Conservation (phyloP, 2,888 invertebrate genomes). For the Lepidochrysops patricia region DNA sequence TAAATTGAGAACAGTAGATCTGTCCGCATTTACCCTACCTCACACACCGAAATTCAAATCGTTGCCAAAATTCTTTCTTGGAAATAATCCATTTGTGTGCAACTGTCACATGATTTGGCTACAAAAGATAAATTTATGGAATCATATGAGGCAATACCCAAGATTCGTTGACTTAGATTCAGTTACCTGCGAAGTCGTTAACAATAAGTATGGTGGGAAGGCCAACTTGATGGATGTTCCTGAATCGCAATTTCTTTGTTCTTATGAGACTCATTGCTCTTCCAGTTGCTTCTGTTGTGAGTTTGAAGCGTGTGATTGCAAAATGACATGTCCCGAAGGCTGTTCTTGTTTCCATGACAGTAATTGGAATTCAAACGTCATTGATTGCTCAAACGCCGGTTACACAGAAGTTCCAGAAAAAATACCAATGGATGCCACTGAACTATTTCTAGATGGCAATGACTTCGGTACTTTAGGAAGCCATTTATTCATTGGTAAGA, state of each 20-base stretch:
- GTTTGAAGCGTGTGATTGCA: slow-evolving; percentile 91
- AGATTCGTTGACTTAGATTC: slow-evolving; percentile 84
- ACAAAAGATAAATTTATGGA: slow-evolving; percentile 83
- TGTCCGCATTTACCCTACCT: slow-evolving; percentile 81
- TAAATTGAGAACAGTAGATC: slow-evolving; percentile 81
- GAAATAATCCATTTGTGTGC: slow-evolving; percentile 88
- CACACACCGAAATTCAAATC: slow-evolving; percentile 78
- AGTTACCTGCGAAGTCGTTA: slow-evolving; percentile 83
- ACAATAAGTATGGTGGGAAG: slow-evolving; percentile 77
- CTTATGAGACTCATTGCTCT: slow-evolving; percentile 87
- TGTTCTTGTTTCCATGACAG: slow-evolving; percentile 91
- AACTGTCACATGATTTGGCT: slow-evolving; percentile 93
- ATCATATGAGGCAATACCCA: slow-evolving; percentile 82
- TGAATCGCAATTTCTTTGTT: slow-evolving; percentile 85
- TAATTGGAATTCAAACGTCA: slow-evolving; percentile 87
- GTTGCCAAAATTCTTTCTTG: slow-evolving; percentile 85
- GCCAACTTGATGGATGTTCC: slow-evolving; percentile 80
- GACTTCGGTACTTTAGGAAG: slow-evolving; percentile 82
- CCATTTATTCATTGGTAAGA: slow-evolving; percentile 89
- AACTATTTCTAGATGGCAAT: slow-evolving; percentile 89
- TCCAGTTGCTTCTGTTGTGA: slow-evolving; percentile 90
- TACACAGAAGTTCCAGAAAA: slow-evolving; percentile 82
- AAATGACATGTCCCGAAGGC: slow-evolving; percentile 89
- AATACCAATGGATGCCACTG: slow-evolving; percentile 91
- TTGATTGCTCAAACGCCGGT: slow-evolving; percentile 84